Evolutionary conservation across 2,888 invertebrate species (phyloP).

Genomic region (Venustoraphidia nigricollis): DNA sequence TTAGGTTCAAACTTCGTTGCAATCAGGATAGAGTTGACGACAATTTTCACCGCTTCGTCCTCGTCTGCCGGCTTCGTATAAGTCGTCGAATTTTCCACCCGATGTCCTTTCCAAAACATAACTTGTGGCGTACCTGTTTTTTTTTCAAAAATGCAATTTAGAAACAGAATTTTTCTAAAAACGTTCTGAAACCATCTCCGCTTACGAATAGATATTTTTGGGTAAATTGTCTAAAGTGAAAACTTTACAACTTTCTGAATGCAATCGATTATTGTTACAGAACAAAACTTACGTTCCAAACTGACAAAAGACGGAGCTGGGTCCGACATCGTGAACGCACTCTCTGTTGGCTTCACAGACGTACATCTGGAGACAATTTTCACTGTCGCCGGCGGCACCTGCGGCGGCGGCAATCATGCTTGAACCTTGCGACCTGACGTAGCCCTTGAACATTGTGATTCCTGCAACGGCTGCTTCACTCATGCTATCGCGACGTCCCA

Average conservation of each 20-base stretch:
- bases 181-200: not conserved
- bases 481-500: constrained; percentile 76
- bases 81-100: constrained; percentile 54
- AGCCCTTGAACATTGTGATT: constrained; percentile 78
- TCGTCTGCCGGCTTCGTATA: constrained; percentile 73
- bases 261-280: not conserved
- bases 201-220: not conserved
- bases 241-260: not conserved
- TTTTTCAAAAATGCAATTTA: constrained; percentile 6
- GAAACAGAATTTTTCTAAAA: no score
- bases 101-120: constrained; percentile 66
- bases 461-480: constrained; percentile 82
- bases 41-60: constrained; percentile 80
- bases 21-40: constrained; percentile 68
- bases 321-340: constrained; percentile 65
- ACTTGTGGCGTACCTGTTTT: constrained; percentile 74
- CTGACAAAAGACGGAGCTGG: constrained; percentile 79
- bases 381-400: constrained; percentile 29
- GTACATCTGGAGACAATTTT: constrained; percentile 73
- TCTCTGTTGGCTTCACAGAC: constrained; percentile 83
- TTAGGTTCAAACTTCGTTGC: constrained; percentile 64
- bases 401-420: constrained; percentile 17
- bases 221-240: not conserved
- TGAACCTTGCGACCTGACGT: constrained; percentile 63
- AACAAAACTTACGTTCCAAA: constrained; percentile 71